Percentiles rank a stretch among this genome's conserved stretches.
These are phyloP conservation scores for Eleutherodactylus coqui DNA, from an alignment of 2,797 vertebrate genomes.

Conservation along the genomic window DNA sequence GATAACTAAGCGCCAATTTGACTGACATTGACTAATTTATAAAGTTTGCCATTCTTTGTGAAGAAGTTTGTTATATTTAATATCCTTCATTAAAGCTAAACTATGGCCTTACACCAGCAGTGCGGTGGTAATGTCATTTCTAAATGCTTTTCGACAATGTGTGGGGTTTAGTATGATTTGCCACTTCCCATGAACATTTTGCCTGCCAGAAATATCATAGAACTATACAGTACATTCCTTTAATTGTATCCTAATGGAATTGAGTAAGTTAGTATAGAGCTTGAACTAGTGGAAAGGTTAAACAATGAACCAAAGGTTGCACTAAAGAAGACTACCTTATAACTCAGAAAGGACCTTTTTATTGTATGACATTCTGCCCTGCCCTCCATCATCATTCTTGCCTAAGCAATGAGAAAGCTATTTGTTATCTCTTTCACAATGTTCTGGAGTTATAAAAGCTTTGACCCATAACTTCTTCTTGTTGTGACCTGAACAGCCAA, in stretches of 20 bases:
- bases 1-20: too few species aligned
- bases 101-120: too few species aligned
- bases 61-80: too few species aligned
- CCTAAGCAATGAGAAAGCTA: not conserved
- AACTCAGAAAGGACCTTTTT: not conserved
- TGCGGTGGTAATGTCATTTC: too few species aligned
- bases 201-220: not conserved
- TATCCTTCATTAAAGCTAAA: too few species aligned
- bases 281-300: not conserved
- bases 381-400: not conserved
- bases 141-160: not conserved
- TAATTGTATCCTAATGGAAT: not conserved
- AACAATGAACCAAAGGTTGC: not conserved
- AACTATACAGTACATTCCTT: too few species aligned
- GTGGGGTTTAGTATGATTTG: not conserved
- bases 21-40: too few species aligned
- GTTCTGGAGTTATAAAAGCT: not conserved
- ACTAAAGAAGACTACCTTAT: not conserved
- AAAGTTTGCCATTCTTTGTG: too few species aligned
- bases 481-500: slow-evolving; percentile 10
- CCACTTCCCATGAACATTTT: not conserved
- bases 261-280: not conserved
- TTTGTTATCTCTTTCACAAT: slow-evolving; percentile 11
- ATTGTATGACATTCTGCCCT: not conserved
- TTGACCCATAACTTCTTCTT: slow-evolving; percentile 37